phyloP scores from a whole-genome alignment of 2,888 invertebrate genomes.

The Dascillus cervinus region DNA sequence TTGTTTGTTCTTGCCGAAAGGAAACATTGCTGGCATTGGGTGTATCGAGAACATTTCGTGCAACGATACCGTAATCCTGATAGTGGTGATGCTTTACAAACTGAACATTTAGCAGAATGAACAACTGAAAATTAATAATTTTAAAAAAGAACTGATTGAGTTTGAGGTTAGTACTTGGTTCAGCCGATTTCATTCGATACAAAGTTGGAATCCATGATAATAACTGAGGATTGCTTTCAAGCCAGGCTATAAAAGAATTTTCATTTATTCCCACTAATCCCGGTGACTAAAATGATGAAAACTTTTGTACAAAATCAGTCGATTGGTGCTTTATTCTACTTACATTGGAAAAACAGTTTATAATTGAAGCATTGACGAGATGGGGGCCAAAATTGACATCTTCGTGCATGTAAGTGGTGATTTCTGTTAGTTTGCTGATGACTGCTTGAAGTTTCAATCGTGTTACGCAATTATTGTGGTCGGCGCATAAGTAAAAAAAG shows the following conservation, averaged over 20 bases:
- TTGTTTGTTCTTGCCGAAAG: slow-evolving; percentile 51
- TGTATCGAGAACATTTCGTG: slow-evolving; percentile 55
- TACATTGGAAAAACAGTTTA: slow-evolving; percentile 67
- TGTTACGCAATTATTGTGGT: slow-evolving; percentile 68
- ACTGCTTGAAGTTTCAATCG: slow-evolving; percentile 54
- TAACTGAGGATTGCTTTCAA: slow-evolving; percentile 53
- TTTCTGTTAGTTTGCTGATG: slow-evolving; percentile 54
- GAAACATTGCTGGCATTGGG: slow-evolving; percentile 63
- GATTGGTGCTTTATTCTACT: slow-evolving; percentile 15
- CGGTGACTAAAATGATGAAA: slow-evolving; percentile 48
- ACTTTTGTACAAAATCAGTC: not conserved
- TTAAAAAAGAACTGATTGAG: not conserved
- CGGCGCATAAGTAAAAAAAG: slow-evolving; percentile 62
- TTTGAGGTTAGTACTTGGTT: slow-evolving; percentile 44
- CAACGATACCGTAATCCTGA: slow-evolving; percentile 57
- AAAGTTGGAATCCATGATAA: slow-evolving; percentile 60
- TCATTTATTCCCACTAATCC: slow-evolving; percentile 62
- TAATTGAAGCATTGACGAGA: slow-evolving; percentile 57
- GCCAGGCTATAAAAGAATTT: slow-evolving; percentile 62
- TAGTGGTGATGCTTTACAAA: slow-evolving; percentile 52
- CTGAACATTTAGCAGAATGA: slow-evolving; percentile 54
- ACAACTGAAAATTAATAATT: slow-evolving; percentile 35
- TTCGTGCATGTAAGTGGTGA: slow-evolving; percentile 56
- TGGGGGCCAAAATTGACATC: slow-evolving; percentile 54
- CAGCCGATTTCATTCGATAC: slow-evolving; percentile 53